A percentile compares a stretch with the other conserved stretches of the same genome.
phyloP scores from a whole-genome alignment of 2,888 invertebrate genomes.

The Palloptera scutellata region DNA sequence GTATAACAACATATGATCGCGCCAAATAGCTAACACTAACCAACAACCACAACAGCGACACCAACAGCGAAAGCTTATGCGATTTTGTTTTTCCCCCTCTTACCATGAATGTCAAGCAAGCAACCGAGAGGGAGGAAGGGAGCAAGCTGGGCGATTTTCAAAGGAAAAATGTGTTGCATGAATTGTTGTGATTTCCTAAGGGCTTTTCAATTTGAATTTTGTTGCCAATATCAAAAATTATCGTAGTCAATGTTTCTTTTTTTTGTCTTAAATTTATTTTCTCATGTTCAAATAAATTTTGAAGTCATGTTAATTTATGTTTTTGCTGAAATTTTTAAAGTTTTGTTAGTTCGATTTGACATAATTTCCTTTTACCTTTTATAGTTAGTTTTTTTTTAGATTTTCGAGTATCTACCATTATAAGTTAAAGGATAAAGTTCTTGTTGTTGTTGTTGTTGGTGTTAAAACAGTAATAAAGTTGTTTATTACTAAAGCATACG shows the following conservation, averaged over 20 bases:
- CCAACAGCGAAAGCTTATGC: slow-evolving; percentile 1
- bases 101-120: no score
- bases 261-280: slow-evolving; percentile 2
- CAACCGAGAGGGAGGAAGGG: no score
- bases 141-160: neutral
- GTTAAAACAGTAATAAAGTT: no score
- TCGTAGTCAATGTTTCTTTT: neutral
- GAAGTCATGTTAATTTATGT: slow-evolving; percentile 12
- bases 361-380: no score
- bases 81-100: neutral
- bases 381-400: no score
- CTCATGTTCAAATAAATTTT: slow-evolving; percentile 10
- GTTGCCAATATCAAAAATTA: neutral
- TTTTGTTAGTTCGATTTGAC: neutral
- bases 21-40: slow-evolving; percentile 7
- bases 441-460: no score
- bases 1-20: slow-evolving; percentile 28
- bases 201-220: slow-evolving; percentile 27
- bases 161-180: slow-evolving; percentile 7
- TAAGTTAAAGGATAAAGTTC: no score
- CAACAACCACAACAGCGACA: slow-evolving; percentile 3
- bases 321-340: slow-evolving; percentile 2
- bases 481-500: no score
- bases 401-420: no score
- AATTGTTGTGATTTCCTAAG: slow-evolving; percentile 23